These are phyloP conservation scores for Lacanobia oleracea DNA, from an alignment of 2,888 invertebrate genomes.

Conservation along the genomic window DNA sequence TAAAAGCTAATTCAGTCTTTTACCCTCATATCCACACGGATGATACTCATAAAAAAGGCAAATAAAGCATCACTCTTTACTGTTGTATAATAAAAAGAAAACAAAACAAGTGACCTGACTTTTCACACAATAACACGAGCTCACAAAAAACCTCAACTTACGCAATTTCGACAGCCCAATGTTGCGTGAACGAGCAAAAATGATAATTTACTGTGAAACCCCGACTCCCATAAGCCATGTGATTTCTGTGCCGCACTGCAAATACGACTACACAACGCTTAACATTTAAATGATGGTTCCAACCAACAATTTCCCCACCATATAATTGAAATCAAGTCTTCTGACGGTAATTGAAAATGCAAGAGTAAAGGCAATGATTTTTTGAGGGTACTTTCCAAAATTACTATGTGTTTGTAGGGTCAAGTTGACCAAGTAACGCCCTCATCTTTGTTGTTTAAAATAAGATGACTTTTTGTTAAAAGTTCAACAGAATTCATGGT, in stretches of 20 bases:
- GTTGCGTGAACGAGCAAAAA: constrained; percentile 69
- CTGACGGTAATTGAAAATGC: constrained; percentile 75
- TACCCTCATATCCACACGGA: constrained; percentile 9
- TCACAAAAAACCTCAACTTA: constrained; percentile 59
- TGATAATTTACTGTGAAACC: constrained; percentile 66
- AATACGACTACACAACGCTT: constrained; percentile 67
- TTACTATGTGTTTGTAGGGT: constrained; percentile 72
- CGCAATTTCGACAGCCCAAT: constrained; percentile 52
- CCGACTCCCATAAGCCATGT: constrained; percentile 68
- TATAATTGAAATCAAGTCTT: constrained; percentile 78
- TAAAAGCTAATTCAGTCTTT: constrained; percentile 22
- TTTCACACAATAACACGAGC: constrained; percentile 63
- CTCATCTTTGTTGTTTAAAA: constrained; percentile 48
- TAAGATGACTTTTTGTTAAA: constrained; percentile 60
- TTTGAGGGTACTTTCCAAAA: constrained; percentile 74
- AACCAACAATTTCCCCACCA: constrained; percentile 75
- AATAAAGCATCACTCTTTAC: constrained; percentile 16
- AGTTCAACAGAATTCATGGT: constrained; percentile 56
- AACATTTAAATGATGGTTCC: constrained; percentile 72
- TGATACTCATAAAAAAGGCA: constrained; percentile 12
- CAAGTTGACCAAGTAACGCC: constrained; percentile 65
- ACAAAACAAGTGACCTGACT: constrained; percentile 60
- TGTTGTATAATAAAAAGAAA: constrained; percentile 60
- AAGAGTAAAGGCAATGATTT: constrained; percentile 65
- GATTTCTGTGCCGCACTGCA: constrained; percentile 70